Percentiles rank a stretch among this genome's conserved stretches.
These are phyloP conservation scores for Trididemnum nubilum DNA, from an alignment of 23 tunicate species.

Conservation along the genomic window DNA sequence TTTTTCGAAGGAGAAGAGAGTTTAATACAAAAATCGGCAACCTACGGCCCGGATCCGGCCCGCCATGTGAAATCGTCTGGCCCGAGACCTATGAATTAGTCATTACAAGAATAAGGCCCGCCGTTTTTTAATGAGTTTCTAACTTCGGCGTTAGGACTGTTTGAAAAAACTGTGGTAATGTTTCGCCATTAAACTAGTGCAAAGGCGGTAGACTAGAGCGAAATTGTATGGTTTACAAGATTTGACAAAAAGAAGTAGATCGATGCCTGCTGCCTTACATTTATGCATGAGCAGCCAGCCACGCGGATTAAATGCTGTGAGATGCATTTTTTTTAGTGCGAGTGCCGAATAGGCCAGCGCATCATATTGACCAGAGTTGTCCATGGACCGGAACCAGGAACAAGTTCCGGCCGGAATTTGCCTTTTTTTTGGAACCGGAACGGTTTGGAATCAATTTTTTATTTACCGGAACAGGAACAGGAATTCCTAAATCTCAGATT, in stretches of 20 bases:
- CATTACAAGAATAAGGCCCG: constrained; percentile 31
- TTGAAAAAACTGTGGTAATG: constrained; percentile 25
- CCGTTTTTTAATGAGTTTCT: constrained; percentile 25
- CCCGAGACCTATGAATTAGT: constrained; percentile 26
- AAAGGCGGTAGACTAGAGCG: background rate
- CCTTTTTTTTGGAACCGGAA: no score
- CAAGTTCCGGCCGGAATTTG: no score
- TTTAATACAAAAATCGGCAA: no score
- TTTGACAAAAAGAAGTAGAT: background rate
- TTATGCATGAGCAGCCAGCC: background rate
- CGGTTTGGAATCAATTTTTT: no score
- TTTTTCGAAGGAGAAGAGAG: no score
- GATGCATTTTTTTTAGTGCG: background rate
- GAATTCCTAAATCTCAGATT: no score
- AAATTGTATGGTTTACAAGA: background rate
- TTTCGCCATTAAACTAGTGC: constrained; percentile 12
- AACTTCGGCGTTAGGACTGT: constrained; percentile 19
- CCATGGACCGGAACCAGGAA: no score
- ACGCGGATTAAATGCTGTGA: background rate
- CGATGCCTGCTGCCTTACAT: background rate
- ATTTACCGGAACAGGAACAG: no score
- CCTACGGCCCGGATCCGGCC: no score
- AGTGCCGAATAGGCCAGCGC: constrained; percentile 1
- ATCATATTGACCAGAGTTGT: no score
- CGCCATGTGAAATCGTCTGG: constrained; percentile 34